A percentile compares a stretch with the other conserved stretches of the same genome.
Evolutionary conservation across 1,140 invertebrate genomes (phyloP).

Genomic region (Bombyx mori): ASM3026992v2 NC_085115.1:9326501-9327000

Average conservation of each 20-base stretch:
- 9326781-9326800: too few relatives aligned
- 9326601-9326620: slow-evolving; percentile 55
- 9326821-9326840: neutral
- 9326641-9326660: slow-evolving; percentile 44
- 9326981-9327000: too few relatives aligned
- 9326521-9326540: slow-evolving; percentile 59
- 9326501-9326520: slow-evolving; percentile 53
- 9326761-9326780: too few relatives aligned
- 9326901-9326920: too few relatives aligned
- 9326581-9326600: slow-evolving; percentile 50
- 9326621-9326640: slow-evolving; percentile 32
- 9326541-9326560: slow-evolving; percentile 71
- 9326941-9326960: too few relatives aligned
- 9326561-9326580: slow-evolving; percentile 34
- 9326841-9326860: neutral
- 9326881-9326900: too few relatives aligned
- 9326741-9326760: too few relatives aligned
- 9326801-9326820: too few relatives aligned
- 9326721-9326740: too few relatives aligned
- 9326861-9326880: too few relatives aligned
- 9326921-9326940: too few relatives aligned
- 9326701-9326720: neutral
- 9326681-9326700: neutral
- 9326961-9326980: too few relatives aligned
- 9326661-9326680: slow-evolving; percentile 34